Conservation (phyloP, 2,888 invertebrate genomes). For the Agrochola litura region DNA sequence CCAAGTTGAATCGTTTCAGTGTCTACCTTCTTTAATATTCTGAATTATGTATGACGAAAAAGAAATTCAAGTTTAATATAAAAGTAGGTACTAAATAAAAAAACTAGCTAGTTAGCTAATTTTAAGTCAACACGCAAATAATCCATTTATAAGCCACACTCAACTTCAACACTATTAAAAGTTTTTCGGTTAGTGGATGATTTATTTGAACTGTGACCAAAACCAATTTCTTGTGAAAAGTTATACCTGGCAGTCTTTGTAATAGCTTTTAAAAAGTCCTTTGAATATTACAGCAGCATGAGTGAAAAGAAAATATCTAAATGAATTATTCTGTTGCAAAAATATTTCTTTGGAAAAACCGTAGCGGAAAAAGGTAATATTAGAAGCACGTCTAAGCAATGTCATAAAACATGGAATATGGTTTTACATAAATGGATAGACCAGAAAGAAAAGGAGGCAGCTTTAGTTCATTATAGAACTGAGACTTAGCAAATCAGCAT, state of each 20-base stretch:
- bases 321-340: not conserved
- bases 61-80: not conserved
- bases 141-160: slow-evolving; percentile 50
- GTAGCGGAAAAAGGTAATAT: no score
- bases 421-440: not conserved
- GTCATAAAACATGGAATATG: not conserved
- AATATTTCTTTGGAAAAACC: not conserved
- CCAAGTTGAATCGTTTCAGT: not conserved
- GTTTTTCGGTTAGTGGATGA: slow-evolving; percentile 32
- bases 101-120: slow-evolving; percentile 24
- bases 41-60: not conserved
- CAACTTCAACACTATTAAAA: slow-evolving; percentile 57
- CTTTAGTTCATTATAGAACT: not conserved
- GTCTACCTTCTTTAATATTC: not conserved
- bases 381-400: not conserved
- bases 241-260: slow-evolving; percentile 19
- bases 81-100: slow-evolving; percentile 9
- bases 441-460: not conserved
- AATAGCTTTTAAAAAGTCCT: slow-evolving; percentile 21
- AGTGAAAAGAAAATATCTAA: not conserved
- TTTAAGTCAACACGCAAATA: slow-evolving; percentile 42
- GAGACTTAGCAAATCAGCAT: not conserved
- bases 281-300: not conserved
- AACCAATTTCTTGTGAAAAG: slow-evolving; percentile 6
- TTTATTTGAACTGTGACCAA: slow-evolving; percentile 32